A percentile compares a stretch with the other conserved stretches of the same genome.
Conservation (phyloP, 2,113 vertebrate genomes). For the Raphicerus campestris region DNA sequence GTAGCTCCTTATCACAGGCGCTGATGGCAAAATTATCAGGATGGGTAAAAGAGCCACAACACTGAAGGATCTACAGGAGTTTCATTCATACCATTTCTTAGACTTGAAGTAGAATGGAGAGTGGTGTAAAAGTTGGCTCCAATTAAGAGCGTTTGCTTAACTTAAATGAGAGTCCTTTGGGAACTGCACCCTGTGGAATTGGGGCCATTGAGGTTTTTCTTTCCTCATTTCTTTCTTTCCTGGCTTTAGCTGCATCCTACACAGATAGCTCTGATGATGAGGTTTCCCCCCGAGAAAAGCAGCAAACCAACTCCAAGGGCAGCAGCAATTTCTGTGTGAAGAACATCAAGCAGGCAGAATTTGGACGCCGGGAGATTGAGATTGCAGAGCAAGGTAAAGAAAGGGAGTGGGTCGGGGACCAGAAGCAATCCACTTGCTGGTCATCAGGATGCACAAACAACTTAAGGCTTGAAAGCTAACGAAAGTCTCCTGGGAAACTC, state of each 20-base stretch:
- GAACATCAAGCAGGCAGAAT: constrained; percentile 96
- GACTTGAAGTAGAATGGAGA: background rate
- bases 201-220: constrained; percentile 24
- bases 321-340: constrained; percentile 97
- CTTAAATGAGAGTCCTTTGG: background rate
- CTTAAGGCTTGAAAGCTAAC: background rate
- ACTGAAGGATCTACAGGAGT: background rate
- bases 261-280: constrained; percentile 97
- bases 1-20: background rate
- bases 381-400: constrained; percentile 93
- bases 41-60: background rate
- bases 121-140: background rate
- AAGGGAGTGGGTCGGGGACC: background rate
- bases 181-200: background rate
- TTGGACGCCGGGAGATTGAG: constrained; percentile 95
- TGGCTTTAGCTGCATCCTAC: constrained; percentile 89
- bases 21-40: background rate
- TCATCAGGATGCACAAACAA: background rate
- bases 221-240: background rate
- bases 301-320: constrained; percentile 93
- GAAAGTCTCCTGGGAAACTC: background rate
- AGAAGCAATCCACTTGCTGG: background rate
- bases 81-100: background rate
- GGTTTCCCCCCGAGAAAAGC: constrained; percentile 92
- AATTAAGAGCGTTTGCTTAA: background rate